Base-by-base conservation (phyloP, 2,797 vertebrate genomes). In the Distichodus sexfasciatus region DNA sequence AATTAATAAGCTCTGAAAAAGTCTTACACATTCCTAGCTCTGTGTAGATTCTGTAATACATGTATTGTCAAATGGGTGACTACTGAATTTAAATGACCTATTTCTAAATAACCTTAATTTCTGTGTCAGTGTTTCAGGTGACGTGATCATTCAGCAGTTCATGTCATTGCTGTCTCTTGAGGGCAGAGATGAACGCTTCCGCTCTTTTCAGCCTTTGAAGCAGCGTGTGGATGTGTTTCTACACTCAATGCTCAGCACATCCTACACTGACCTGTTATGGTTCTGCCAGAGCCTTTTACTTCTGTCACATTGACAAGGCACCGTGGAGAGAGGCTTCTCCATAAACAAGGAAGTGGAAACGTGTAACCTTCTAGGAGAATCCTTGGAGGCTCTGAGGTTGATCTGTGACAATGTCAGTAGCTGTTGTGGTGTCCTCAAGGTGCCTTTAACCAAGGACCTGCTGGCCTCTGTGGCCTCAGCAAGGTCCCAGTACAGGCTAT, bases 381-480 rank as follows among this genome's bases (percentile, higher is more conserved):
- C 35, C 1, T 3, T 61, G 26, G 29, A 23, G 10, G 15, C 40
- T 6, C 54, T 33, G 19, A 48, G 66, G 28, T 40, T 60, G 21
- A 28, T 69, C 23, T 69, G 43, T 19, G 21, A 50, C 33, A 7
- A 59, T 12, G n/a, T 59, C n/a, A 58, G 21, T n/a, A 33, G 3
- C 38, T 38, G 29, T 69, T 40, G 66, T 19, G 41, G n/a, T 0
- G 17, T 59, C 12, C 19, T 33, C 15, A 28, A 69, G 3, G 44
- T 72, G 14, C 41, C 53, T 50, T 6, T 60, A 8, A 59, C 69
- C 12, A 72, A 66, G 61, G 54, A 72, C 23, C 23, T 74, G n/a
- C 31, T 69, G 28, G 51, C 69, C 21, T 71, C 51, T 57, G 69
- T 17, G 11, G 31, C 43, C 7, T 65, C 70, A 15, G 70, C 61